Percentiles rank a stretch among this genome's conserved stretches.
phyloP scores from a whole-genome alignment of 92 coral and sea anemone species.

The Virgularia gustaviana region DNA sequence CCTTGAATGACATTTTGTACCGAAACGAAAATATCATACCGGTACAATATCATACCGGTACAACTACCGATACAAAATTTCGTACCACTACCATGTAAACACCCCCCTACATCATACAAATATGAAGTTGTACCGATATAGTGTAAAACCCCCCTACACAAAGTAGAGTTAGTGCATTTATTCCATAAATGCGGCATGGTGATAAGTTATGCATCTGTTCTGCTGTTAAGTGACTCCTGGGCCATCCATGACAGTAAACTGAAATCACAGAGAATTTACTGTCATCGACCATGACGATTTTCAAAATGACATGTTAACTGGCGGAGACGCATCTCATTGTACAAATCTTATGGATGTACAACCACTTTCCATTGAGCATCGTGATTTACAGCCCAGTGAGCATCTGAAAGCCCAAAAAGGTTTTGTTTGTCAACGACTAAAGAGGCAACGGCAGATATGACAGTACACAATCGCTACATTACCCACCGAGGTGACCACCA shows the following conservation, averaged over 20 bases:
- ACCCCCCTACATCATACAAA: too few species aligned
- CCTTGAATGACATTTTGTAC: too few species aligned
- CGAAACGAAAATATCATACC: too few species aligned
- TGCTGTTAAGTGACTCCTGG: slow-evolving; percentile 13
- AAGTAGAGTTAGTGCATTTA: slow-evolving; percentile 9
- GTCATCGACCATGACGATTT: slow-evolving; percentile 24
- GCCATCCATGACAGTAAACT: slow-evolving; percentile 18
- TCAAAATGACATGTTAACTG: slow-evolving; percentile 20
- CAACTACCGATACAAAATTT: too few species aligned
- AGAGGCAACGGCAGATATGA: background rate
- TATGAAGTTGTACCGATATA: too few species aligned
- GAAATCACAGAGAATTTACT: slow-evolving; percentile 7
- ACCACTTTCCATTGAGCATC: slow-evolving; percentile 10
- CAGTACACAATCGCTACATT: slow-evolving; percentile 5
- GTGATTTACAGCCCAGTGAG: slow-evolving; percentile 5
- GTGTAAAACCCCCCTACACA: too few species aligned
- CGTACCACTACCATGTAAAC: too few species aligned
- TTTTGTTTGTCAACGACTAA: background rate
- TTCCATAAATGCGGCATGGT: slow-evolving; percentile 12
- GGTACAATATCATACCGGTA: too few species aligned
- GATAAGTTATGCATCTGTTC: slow-evolving; percentile 3
- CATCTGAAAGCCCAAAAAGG: background rate
- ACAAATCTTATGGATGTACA: slow-evolving; percentile 23
- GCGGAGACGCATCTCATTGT: slow-evolving; percentile 19
- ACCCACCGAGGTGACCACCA: slow-evolving; percentile 7